Evolutionary conservation across 2,888 invertebrate species (phyloP), one percentile per base, ranked within the genome.

Genomic region (Leptopterna dolabrata): DNA sequence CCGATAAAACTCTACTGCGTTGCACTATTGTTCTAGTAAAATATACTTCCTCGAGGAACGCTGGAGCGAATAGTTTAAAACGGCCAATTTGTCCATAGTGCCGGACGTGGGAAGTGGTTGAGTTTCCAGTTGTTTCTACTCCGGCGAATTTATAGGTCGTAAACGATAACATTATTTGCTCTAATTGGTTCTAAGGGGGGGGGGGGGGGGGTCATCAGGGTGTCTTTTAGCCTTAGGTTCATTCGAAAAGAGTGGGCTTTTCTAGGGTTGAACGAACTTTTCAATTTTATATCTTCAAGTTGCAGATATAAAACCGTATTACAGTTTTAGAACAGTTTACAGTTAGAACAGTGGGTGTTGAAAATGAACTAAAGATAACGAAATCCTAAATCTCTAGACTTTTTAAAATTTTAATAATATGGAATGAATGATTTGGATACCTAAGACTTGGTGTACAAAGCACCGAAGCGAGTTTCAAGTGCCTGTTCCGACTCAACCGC

Each of bases 21-120:
- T 73, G 73, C 73, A 73, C 36, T 73, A 73, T 36, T 73, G 73
- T 73, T 16, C 36, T 36, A 41, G 30, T 73, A 73, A 73, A 73
- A 73, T 73, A 73, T 73, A 36, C 16, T 73, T 73, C 73, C 63
- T 63, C 63, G 19, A 11, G 27, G 24, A 24, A 6, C 9, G 63
- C 51, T 51, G n/a, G 51, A 19, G 51, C 51, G 51, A 51, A 51
- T 51, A 51, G 51, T 51, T 51, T n/a, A 51, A 45, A 63, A 63
- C 24, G 63, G 63, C 24, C 63, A 27, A 63, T 63, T 63, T 63
- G 63, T 19, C 24, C 63, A 27, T 0, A 63, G 63, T 63, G 24
- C 19, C 63, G 63, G 63, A 27, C 63, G 27, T 63, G 63, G 63
- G 63, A 63, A 63, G 63, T 63, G 2, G 63, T 63, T 19, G 63